Evolutionary conservation across 2,113 vertebrate genomes (phyloP).

Genomic region (Canis aureus): DNA sequence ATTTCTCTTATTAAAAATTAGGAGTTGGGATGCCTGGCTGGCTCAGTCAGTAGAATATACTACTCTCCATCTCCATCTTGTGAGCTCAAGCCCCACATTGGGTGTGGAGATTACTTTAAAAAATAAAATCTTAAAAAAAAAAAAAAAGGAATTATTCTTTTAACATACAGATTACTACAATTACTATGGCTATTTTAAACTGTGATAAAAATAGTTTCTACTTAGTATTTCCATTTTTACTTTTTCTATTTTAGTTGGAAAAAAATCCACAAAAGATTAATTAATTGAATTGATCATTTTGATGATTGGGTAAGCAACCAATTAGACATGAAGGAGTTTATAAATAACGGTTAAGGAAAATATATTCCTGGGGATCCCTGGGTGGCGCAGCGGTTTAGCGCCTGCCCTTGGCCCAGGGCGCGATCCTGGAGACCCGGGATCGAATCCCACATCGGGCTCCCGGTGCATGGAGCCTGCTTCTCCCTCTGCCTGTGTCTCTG

Average conservation of each 20-base stretch:
- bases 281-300: not conserved
- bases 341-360: constrained; percentile 48
- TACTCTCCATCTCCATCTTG: not conserved
- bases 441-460: no score
- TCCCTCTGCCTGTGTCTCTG: no score
- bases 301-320: not conserved
- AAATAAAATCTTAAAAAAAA: not conserved
- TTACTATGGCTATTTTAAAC: not conserved
- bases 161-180: not conserved
- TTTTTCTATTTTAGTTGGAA: not conserved
- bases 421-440: no score
- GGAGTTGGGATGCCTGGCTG: not conserved
- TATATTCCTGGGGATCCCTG: not conserved
- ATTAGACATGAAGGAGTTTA: constrained; percentile 12
- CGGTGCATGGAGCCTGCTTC: no score
- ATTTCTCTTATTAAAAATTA: not conserved
- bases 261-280: not conserved
- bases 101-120: not conserved
- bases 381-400: no score
- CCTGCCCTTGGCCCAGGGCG: no score
- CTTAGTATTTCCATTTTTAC: not conserved
- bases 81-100: not conserved
- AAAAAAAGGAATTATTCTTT: not conserved
- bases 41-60: not conserved
- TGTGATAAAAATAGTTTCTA: not conserved